Evolutionary conservation across 2,797 vertebrate species (phyloP), one percentile per base, ranked within the genome.

Genomic region (Microchirus variegatus): DNA sequence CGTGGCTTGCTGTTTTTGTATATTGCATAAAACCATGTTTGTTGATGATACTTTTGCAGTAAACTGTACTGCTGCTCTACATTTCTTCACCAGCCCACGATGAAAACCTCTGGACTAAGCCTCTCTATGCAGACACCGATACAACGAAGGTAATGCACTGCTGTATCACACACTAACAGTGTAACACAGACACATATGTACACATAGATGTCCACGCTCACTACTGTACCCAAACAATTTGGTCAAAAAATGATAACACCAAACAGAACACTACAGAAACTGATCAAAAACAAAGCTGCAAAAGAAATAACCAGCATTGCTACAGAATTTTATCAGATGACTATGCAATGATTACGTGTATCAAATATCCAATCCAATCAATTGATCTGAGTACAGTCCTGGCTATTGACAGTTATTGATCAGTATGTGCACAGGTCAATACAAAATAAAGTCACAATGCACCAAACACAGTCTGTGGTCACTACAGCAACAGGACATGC

Each of bases 401-500:
- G 84, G 63, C 87, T 88, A 77, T 85, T 77, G 77, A 91, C 74
- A 89, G 87, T 91, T 89, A 90, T 89, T 90, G 90, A 91, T 92
- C 90, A 92, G 89, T 90, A 86, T 91, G 89, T 89, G 88, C 89
- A 91, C 87, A 89, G 87, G 91, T 91, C 89, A 85, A 90, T 90
- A 88, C 83, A 88, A 91, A 90, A 91, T 78, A 87, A 90, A 89
- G 77, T 91, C 91, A 94, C 87, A 91, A 91, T 92, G 91, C 91
- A 92, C 88, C 90, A 92, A 92, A 92, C 92, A 92, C 90, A 92
- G 80, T 91, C 90, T 90, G 90, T 91, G 82, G 87, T 91, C 90
- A 90, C 93, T 92, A 92, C 87, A 75, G 90, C 92, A 92, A 93
- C 90, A 89, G 84, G 85, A 90, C 93, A 94, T 91, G 91, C 93